Conservation (phyloP, 2,888 invertebrate genomes). For the Gibbula magus region DNA sequence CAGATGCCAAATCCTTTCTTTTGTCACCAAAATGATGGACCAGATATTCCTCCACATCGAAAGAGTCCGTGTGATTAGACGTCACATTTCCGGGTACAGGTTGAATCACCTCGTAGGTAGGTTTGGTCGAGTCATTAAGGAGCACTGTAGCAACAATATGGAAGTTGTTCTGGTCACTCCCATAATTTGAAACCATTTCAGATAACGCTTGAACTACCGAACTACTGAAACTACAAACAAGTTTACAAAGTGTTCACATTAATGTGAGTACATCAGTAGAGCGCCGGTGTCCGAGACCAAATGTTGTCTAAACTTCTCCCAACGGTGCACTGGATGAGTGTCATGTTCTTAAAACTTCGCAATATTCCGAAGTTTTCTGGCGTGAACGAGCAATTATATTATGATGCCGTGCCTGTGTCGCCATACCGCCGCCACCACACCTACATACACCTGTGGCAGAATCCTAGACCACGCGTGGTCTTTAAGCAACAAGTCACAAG, state of each 20-base stretch:
- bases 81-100: background rate
- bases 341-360: no score
- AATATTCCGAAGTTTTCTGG: no score
- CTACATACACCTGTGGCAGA: no score
- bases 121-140: background rate
- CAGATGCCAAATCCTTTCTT: slow-evolving; percentile 29
- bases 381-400: no score
- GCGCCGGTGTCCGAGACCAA: background rate
- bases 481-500: background rate
- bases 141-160: slow-evolving; percentile 1
- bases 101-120: background rate
- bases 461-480: background rate
- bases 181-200: slow-evolving; percentile 15
- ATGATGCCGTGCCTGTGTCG: background rate
- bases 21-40: slow-evolving; percentile 24
- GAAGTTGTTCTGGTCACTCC: background rate
- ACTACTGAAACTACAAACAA: background rate
- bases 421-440: background rate
- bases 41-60: slow-evolving; percentile 21
- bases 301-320: no score
- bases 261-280: no score
- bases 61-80: background rate
- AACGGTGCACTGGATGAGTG: no score
- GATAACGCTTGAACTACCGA: background rate
- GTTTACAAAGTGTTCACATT: no score